Evolutionary conservation across 2,797 vertebrate genomes (phyloP).

Genomic region (Eupleurogrammus muticus): DNA sequence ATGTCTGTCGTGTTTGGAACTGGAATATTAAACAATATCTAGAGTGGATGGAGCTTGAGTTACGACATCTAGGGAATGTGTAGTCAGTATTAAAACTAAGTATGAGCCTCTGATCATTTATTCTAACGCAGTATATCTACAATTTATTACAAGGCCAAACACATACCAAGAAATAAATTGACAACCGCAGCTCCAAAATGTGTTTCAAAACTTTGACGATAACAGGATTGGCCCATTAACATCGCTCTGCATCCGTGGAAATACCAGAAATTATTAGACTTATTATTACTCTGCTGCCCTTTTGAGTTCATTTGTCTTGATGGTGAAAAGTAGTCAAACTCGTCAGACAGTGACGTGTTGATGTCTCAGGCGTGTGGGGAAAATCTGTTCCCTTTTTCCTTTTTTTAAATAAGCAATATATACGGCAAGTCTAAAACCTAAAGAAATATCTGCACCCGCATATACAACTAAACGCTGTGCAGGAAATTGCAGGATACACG

Average conservation of each 20-base stretch:
- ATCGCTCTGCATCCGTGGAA: slow-evolving; percentile 19
- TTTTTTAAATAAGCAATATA: slow-evolving; percentile 24
- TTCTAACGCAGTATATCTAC: slow-evolving; percentile 14
- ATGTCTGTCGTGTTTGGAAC: slow-evolving; percentile 23
- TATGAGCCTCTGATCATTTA: background rate
- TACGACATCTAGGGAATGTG: slow-evolving; percentile 3
- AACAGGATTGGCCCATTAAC: slow-evolving; percentile 40
- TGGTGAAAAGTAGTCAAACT: slow-evolving; percentile 64
- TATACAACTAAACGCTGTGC: slow-evolving; percentile 11
- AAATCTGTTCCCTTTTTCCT: slow-evolving; percentile 28
- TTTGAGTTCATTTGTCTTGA: slow-evolving; percentile 57
- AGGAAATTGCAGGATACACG: background rate
- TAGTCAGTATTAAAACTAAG: background rate
- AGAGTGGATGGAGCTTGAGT: slow-evolving; percentile 1
- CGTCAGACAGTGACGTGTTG: slow-evolving; percentile 53
- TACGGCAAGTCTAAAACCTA: slow-evolving; percentile 17
- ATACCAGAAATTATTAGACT: slow-evolving; percentile 42
- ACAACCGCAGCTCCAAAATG: slow-evolving; percentile 12
- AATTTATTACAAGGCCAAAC: slow-evolving; percentile 27
- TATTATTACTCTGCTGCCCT: slow-evolving; percentile 46
- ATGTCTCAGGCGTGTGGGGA: slow-evolving; percentile 28
- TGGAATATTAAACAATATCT: slow-evolving; percentile 31
- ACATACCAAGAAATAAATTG: slow-evolving; percentile 18
- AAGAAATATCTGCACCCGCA: slow-evolving; percentile 34
- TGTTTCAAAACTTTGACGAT: slow-evolving; percentile 4